These are phyloP conservation scores for Etheostoma nigrum DNA, from an alignment of 2,797 vertebrate species.

Conservation along the genomic window DNA sequence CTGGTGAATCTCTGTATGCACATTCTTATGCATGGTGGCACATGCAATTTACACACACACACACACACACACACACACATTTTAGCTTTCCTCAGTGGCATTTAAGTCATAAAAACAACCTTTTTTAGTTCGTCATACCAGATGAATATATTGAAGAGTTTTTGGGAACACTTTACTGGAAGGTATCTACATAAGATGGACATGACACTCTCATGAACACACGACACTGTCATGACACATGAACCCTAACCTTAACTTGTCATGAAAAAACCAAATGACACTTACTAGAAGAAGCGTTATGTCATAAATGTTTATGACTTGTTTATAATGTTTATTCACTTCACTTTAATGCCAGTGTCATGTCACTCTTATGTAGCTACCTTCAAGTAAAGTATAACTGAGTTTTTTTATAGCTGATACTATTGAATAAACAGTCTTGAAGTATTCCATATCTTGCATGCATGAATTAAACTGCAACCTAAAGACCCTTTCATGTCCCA, in stretches of 20 bases:
- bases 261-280: too few relatives aligned
- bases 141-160: constrained; percentile 5
- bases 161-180: too few relatives aligned
- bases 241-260: too few relatives aligned
- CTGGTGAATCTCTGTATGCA: constrained; percentile 17
- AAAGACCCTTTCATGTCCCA: neutral
- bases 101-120: constrained; percentile 53
- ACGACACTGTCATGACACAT: too few relatives aligned
- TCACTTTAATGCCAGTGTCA: too few relatives aligned
- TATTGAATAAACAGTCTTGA: constrained; percentile 26
- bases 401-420: constrained; percentile 3
- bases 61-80: neutral
- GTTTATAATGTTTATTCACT: too few relatives aligned
- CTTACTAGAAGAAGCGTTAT: too few relatives aligned
- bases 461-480: neutral
- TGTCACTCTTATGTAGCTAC: too few relatives aligned
- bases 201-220: too few relatives aligned
- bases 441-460: neutral
- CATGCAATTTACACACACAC: constrained; percentile 18
- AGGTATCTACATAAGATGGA: too few relatives aligned
- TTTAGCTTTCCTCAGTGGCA: constrained; percentile 37
- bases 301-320: too few relatives aligned
- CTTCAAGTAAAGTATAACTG: too few relatives aligned
- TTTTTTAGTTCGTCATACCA: constrained; percentile 19
- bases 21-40: neutral